Evolutionary conservation across 92 coral and sea anemone species (phyloP).

Genomic region (Meandrina meandrites): DNA sequence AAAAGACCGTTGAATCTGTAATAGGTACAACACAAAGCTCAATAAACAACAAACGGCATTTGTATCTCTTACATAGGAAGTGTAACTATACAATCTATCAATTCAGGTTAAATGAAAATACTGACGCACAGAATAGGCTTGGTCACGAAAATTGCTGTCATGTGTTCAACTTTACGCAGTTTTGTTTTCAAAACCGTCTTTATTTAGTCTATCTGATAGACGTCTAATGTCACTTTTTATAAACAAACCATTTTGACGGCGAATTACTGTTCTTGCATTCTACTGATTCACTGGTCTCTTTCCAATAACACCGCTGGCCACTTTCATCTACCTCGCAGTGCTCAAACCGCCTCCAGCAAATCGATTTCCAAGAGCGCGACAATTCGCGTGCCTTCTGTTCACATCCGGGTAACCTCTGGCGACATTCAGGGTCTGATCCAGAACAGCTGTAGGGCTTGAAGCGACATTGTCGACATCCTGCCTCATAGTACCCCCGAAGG

Average conservation of each 20-base stretch:
- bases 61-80: too few species aligned
- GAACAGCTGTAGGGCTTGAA: not conserved
- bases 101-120: too few species aligned
- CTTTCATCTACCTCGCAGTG: conserved; percentile 33
- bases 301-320: conserved; percentile 38
- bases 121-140: not conserved
- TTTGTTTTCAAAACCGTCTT: not conserved
- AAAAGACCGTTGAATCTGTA: too few species aligned
- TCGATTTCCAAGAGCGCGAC: not conserved
- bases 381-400: conserved; percentile 1
- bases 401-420: conserved; percentile 24
- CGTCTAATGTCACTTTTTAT: not conserved
- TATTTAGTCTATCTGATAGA: not conserved
- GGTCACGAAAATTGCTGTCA: not conserved
- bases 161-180: not conserved
- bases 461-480: conserved; percentile 28
- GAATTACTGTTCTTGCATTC: conserved; percentile 1
- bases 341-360: conserved; percentile 27
- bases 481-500: conserved; percentile 32
- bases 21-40: too few species aligned
- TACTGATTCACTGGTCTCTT: conserved; percentile 11
- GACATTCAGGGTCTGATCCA: not conserved
- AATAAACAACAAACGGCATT: too few species aligned
- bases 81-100: too few species aligned
- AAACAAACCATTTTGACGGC: not conserved